A percentile compares a stretch with the other conserved stretches of the same genome.
Evolutionary conservation across 2,797 vertebrate genomes (phyloP).

Genomic region (Heteromormyrus szaboi): DNA sequence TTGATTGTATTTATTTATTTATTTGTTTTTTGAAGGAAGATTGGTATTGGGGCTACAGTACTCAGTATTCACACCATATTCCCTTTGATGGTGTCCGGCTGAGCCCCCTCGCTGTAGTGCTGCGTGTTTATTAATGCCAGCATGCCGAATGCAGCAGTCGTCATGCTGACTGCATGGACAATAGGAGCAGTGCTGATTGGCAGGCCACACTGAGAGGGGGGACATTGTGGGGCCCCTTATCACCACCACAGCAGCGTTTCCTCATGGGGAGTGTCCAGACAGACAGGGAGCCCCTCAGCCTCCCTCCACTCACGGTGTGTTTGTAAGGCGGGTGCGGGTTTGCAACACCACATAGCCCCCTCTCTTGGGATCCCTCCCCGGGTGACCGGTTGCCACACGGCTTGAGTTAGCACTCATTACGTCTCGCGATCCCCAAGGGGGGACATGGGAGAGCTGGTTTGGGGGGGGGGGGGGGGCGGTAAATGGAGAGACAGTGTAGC

Average conservation of each 20-base stretch:
- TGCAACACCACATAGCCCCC: background rate
- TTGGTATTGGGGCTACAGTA: no score
- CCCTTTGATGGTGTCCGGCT: background rate
- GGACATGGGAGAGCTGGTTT: no score
- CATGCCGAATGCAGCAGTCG: background rate
- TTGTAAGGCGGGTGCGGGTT: background rate
- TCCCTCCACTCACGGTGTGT: background rate
- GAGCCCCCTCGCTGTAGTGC: background rate
- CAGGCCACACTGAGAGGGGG: no score
- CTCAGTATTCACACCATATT: background rate
- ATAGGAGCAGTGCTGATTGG: background rate
- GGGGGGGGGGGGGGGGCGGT: background rate
- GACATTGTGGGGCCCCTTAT: background rate
- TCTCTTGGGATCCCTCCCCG: background rate
- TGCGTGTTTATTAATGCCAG: background rate
- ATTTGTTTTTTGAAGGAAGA: background rate
- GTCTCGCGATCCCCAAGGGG: background rate
- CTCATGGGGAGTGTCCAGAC: background rate
- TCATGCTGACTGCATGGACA: background rate
- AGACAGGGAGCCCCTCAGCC: background rate
- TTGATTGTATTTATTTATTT: background rate
- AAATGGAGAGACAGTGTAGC: background rate
- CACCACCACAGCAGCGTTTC: background rate
- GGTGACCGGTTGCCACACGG: background rate
- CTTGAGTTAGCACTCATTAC: constrained; percentile 17